Evolutionary conservation across 2,113 vertebrate species (phyloP).

Genomic region (Crotalus tigris): DNA sequence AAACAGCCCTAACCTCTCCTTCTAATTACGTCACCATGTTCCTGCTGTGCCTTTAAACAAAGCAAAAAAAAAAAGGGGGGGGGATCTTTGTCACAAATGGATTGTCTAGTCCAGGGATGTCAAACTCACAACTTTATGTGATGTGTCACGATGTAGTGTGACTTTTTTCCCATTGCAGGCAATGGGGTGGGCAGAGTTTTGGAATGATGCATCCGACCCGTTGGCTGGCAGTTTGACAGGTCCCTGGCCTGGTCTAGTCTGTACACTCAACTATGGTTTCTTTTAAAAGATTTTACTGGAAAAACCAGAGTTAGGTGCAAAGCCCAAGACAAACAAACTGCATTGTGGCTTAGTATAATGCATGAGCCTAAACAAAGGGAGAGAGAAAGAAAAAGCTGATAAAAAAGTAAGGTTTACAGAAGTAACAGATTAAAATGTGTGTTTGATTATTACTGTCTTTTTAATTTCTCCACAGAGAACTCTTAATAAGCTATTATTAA

Average conservation of each 20-base stretch:
- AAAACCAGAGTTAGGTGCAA: neutral
- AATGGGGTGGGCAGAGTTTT: too few relatives aligned
- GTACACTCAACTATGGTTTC: neutral
- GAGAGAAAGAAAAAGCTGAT: neutral
- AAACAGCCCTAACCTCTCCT: neutral
- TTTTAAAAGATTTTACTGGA: neutral
- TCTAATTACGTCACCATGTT: neutral
- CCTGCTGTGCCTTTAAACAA: neutral
- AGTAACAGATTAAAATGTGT: neutral
- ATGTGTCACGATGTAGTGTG: too few relatives aligned
- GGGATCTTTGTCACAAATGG: neutral
- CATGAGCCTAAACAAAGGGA: neutral
- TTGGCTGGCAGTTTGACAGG: too few relatives aligned
- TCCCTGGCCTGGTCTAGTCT: neutral
- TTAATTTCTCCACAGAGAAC: neutral
- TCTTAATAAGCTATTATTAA: neutral
- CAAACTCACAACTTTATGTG: too few relatives aligned
- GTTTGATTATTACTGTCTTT: neutral
- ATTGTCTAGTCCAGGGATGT: neutral
- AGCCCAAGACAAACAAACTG: neutral
- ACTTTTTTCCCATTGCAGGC: too few relatives aligned
- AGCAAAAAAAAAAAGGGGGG: neutral
- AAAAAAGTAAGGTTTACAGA: neutral
- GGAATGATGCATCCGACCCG: too few relatives aligned
- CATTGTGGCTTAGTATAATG: neutral